Evolutionary conservation across 37 sponge, comb jelly and placozoan genomes (phyloP), one percentile per base, ranked within the genome.

Genomic region (Petrosia ficiformis): DNA sequence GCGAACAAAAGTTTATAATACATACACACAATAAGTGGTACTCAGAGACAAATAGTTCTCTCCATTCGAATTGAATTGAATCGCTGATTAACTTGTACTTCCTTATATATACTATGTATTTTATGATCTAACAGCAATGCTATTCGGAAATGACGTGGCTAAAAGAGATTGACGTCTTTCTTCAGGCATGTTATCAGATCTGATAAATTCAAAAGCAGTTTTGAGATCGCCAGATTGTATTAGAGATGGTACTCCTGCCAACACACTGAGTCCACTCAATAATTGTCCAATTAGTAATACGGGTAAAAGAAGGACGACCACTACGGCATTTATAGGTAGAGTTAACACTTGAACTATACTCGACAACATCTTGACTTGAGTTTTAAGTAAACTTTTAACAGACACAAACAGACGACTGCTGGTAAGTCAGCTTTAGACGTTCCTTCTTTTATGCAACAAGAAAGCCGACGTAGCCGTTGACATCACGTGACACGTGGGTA

Each of bases 91-190:
- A n/a, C n/a, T n/a, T n/a, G n/a, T n/a, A n/a, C n/a, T n/a, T n/a
- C n/a, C n/a, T n/a, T n/a, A n/a, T n/a, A n/a, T n/a, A n/a, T n/a
- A n/a, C n/a, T n/a, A n/a, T n/a, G n/a, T n/a, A n/a, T n/a, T n/a
- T 56, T 73, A 85, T 35, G 86, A 85, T 37, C 86, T 42, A 25
- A 85, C 86, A 4, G 86, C 86, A 68, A 85, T 85, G 67, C 86
- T 85, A 70, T 85, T 85, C 5, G 86, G 86, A 32, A 85, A 78
- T 63, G 71, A 77, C 24, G 58, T 52, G 30, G 78, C 74, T 29
- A 78, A 34, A 52, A 85, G 25, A 26, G n/a, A n/a, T 22, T 61
- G 5, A 5, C 28, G 14, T 61, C 28, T 61, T 4, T 60, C 43
- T 11, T 65, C 86, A 78, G 86, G 44, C n/a, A n/a, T n/a, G 19